Evolutionary conservation across 2,113 vertebrate species (phyloP).

Genomic region (Brachypodius melanocephalos): DNA sequence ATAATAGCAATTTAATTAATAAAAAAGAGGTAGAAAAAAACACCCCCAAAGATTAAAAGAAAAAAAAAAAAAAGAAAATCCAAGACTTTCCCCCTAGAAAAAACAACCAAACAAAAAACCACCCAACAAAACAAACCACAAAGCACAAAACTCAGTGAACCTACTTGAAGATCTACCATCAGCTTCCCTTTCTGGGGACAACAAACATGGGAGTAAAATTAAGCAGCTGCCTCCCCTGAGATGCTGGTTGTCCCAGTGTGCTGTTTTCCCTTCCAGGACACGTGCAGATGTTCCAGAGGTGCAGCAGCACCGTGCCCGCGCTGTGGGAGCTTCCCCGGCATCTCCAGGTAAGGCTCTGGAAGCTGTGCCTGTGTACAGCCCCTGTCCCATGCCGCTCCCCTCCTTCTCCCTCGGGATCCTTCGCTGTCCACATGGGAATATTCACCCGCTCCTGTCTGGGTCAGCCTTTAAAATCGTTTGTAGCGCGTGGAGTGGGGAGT

Average conservation of each 20-base stretch:
- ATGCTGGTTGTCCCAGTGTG: neutral
- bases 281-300: neutral
- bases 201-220: fast-evolving
- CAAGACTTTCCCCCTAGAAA: neutral
- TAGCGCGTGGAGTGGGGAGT: fast-evolving
- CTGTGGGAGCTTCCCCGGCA: neutral
- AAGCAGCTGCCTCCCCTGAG: neutral
- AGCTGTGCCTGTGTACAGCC: neutral
- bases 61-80: neutral
- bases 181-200: neutral
- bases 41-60: neutral
- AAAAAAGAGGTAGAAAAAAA: neutral
- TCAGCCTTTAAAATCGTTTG: neutral
- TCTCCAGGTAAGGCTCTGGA: conserved; percentile 26
- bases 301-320: fast-evolving
- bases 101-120: neutral
- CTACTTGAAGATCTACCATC: neutral
- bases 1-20: neutral
- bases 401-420: neutral
- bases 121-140: neutral
- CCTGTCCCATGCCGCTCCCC: fast-evolving
- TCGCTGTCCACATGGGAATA: fast-evolving
- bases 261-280: neutral
- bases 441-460: fast-evolving
- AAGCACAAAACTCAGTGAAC: neutral